phyloP scores from a whole-genome alignment of 2,888 invertebrate genomes.

The Lacanobia wlatinum region DNA sequence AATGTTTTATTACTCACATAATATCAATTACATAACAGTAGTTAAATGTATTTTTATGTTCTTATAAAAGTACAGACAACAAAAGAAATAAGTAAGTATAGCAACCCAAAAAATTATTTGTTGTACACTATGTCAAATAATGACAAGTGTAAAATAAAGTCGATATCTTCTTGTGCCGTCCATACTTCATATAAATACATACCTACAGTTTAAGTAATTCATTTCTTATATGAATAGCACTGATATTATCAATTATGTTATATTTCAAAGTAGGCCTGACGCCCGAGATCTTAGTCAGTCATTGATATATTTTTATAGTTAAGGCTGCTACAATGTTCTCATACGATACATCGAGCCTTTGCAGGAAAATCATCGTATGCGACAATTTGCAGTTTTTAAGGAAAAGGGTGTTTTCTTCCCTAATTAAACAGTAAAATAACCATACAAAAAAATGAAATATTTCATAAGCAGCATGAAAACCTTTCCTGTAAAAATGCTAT shows the following conservation, averaged over 20 bases:
- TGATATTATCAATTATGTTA: slow-evolving; percentile 37
- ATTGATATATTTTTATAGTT: slow-evolving; percentile 58
- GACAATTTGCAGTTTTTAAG: too few species aligned
- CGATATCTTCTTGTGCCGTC: slow-evolving; percentile 10
- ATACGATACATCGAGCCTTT: slow-evolving; percentile 15
- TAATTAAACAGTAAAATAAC: too few species aligned
- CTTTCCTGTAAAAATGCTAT: too few species aligned
- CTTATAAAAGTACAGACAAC: slow-evolving; percentile 16
- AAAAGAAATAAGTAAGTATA: slow-evolving; percentile 17
- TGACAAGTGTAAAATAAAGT: background rate
- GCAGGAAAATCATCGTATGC: too few species aligned
- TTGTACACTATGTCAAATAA: background rate
- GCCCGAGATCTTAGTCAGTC: slow-evolving; percentile 80
- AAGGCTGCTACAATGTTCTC: slow-evolving; percentile 20
- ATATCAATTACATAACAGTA: background rate
- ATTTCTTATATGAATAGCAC: slow-evolving; percentile 57
- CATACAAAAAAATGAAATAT: too few species aligned
- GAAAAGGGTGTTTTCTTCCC: too few species aligned
- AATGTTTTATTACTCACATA: slow-evolving; percentile 3
- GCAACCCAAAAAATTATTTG: background rate
- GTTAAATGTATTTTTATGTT: background rate
- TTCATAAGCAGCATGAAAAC: too few species aligned
- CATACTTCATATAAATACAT: background rate
- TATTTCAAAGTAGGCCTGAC: slow-evolving; percentile 70
- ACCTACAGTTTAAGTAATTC: slow-evolving; percentile 56